Conservation (phyloP, 2,113 vertebrate genomes). For the Seriola dumerili region DNA sequence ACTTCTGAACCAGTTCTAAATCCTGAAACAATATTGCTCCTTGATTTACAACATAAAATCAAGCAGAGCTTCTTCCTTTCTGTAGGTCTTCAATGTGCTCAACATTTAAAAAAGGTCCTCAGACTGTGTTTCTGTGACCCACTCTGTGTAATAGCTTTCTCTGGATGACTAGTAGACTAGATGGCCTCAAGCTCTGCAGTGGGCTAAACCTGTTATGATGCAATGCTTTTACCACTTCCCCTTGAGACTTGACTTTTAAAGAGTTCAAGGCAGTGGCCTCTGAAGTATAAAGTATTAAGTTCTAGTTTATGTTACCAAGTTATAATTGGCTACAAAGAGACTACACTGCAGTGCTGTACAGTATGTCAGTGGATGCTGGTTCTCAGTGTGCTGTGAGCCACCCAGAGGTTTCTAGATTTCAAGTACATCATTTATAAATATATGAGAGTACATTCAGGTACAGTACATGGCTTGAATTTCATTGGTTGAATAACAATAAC, state of each 20-base stretch:
- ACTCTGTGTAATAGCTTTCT: conserved; percentile 64
- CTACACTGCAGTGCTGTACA: conserved; percentile 25
- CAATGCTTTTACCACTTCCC: conserved; percentile 71
- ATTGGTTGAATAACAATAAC: not conserved
- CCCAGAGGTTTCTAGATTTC: conserved; percentile 25
- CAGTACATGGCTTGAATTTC: not conserved
- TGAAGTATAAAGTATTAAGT: conserved; percentile 57
- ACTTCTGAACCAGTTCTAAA: not conserved
- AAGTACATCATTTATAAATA: conserved; percentile 48
- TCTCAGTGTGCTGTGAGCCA: conserved; percentile 7
- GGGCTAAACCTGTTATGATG: conserved; percentile 60
- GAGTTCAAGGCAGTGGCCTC: conserved; percentile 57
- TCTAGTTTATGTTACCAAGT: conserved; percentile 46
- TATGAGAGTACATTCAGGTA: conserved; percentile 9
- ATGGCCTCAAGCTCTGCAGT: conserved; percentile 53
- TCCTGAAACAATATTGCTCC: not conserved
- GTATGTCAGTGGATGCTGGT: conserved; percentile 35
- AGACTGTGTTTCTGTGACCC: conserved; percentile 50
- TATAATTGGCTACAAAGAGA: conserved; percentile 59
- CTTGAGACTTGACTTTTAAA: conserved; percentile 64
- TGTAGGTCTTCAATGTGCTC: conserved; percentile 1
- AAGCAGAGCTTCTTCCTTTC: conserved; percentile 19
- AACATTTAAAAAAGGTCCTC: conserved; percentile 51
- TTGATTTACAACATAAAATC: conserved; percentile 25
- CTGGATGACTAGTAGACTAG: conserved; percentile 39